Evolutionary conservation across 2,797 vertebrate genomes (phyloP), one percentile per base, ranked within the genome.

Genomic region (Coccyzus lansbergi): DNA sequence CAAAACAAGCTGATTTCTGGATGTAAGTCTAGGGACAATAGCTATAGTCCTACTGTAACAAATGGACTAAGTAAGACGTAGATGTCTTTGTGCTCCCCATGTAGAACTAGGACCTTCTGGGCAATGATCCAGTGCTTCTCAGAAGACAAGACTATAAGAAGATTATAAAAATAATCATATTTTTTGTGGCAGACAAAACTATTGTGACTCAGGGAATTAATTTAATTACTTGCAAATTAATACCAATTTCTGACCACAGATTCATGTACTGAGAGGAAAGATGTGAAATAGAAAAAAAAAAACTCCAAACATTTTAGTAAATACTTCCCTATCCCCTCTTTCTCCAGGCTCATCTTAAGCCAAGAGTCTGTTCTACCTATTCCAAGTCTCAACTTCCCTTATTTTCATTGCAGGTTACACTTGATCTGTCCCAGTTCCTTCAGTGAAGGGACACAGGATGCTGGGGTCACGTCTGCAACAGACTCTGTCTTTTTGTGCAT

Each of bases 161-260:
- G 78, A 79, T 86, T 80, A 70, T 42, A 85, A 72, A 90, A 94
- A 88, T 48, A 86, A 70, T 15, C 40, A 56, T 49, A 63, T 2
- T 70, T 26, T 90, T 84, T 48, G 38, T 40, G 60, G 55, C 22
- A 76, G 65, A 44, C 34, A 83, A 93, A 93, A 71, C 4, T 56
- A 17, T 42, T 8, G 7, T 77, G 49, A 49, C 44, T 79, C 2
- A 2, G 24, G 31, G 17, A 92, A 89, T 72, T 84, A 51, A 63
- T 71, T 78, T 59, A 72, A 90, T 69, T 93, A 76, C 31, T 81
- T 94, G 15, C 5, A 80, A 89, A 58, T 55, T 65, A 87, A 78
- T 84, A 77, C 29, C 5, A 33, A 25, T 42, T 88, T 90, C 34
- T 83, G 56, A 80, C 64, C n/a, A 55, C 4, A n/a, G 9, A 86